Conservation (phyloP, 1,140 invertebrate species). For the Phthorimaea operculella region DNA sequence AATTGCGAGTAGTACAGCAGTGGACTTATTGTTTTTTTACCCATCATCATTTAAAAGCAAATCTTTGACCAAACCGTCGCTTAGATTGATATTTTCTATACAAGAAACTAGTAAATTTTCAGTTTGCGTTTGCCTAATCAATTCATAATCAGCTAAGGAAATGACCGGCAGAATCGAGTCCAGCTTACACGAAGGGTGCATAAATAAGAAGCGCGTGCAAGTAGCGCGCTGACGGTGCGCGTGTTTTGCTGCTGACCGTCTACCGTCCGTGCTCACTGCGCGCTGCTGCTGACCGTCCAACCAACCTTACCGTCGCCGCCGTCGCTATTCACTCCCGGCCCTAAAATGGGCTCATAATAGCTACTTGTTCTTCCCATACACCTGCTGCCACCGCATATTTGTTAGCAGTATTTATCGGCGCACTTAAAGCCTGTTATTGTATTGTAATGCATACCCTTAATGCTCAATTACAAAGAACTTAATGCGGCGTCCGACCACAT, state of each 20-base stretch:
- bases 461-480: background rate
- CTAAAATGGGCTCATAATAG: constrained; percentile 64
- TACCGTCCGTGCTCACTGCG: too few relatives aligned
- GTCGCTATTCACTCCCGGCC: constrained; percentile 50
- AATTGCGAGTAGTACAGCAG: too few relatives aligned
- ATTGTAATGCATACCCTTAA: constrained; percentile 5
- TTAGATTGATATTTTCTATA: too few relatives aligned
- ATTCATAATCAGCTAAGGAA: too few relatives aligned
- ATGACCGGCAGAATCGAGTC: constrained; percentile 17
- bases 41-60: too few relatives aligned
- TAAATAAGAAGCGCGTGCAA: constrained; percentile 38
- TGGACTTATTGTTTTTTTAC: too few relatives aligned
- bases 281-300: constrained; percentile 29
- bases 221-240: constrained; percentile 29
- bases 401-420: constrained; percentile 48
- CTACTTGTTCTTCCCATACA: constrained; percentile 58
- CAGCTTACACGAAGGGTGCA: constrained; percentile 59
- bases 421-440: constrained; percentile 25
- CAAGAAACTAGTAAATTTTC: too few relatives aligned
- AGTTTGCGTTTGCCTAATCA: too few relatives aligned
- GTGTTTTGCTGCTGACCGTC: constrained; percentile 1
- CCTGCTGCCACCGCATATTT: constrained; percentile 48
- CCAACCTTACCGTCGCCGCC: constrained; percentile 31
- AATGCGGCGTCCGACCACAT: background rate
- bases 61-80: too few relatives aligned